These are phyloP conservation scores for Drymodes brunneopygia DNA, from an alignment of 2,113 vertebrate species.

Conservation along the genomic window DNA sequence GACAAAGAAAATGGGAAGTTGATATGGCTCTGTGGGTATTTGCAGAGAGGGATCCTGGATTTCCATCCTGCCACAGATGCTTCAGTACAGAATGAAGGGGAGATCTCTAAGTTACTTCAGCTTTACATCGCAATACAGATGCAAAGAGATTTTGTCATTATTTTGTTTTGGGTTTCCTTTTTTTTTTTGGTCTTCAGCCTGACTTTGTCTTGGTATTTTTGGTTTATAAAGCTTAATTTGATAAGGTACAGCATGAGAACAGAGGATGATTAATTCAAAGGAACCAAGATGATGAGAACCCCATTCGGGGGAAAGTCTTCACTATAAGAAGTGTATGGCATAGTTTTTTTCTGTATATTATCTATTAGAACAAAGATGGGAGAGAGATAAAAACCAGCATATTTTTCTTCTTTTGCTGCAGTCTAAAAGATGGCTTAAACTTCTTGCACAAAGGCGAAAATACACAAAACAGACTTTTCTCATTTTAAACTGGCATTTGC, in stretches of 20 bases:
- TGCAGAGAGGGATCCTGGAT: neutral
- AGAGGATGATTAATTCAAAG: neutral
- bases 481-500: conserved; percentile 1
- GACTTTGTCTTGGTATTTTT: neutral
- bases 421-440: neutral
- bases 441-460: neutral
- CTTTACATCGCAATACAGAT: neutral
- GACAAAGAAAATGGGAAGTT: neutral
- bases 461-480: neutral
- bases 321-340: neutral
- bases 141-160: neutral
- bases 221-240: neutral
- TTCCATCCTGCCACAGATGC: neutral
- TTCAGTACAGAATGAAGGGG: neutral
- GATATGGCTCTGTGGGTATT: neutral
- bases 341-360: neutral
- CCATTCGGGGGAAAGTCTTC: neutral
- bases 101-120: neutral
- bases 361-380: neutral
- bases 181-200: neutral
- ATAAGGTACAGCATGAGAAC: neutral
- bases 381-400: neutral
- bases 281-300: neutral
- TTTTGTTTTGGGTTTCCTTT: neutral
- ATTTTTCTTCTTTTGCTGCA: neutral